Evolutionary conservation across 2,888 invertebrate genomes (phyloP).

Genomic region (Amaurobius ferox): DNA sequence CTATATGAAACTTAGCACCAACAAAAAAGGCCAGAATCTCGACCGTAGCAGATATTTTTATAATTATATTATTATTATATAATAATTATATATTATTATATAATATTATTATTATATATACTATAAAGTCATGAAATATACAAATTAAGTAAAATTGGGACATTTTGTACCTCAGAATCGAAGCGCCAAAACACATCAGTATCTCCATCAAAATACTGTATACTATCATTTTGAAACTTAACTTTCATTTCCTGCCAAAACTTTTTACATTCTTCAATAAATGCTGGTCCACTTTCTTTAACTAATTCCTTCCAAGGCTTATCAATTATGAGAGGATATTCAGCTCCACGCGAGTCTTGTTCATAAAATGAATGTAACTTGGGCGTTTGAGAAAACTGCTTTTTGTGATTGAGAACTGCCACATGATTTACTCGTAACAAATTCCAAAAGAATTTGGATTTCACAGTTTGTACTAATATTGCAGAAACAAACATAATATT

Average conservation of each 20-base stretch:
- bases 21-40: too few species aligned
- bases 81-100: too few species aligned
- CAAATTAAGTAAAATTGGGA: too few species aligned
- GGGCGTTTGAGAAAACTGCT: slow-evolving; percentile 16
- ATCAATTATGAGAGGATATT: neutral
- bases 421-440: too few species aligned
- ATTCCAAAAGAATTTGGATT: too few species aligned
- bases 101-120: too few species aligned
- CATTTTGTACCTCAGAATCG: slow-evolving; percentile 51
- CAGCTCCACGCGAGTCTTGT: slow-evolving; percentile 3
- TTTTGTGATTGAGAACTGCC: too few species aligned
- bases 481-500: too few species aligned
- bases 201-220: slow-evolving; percentile 51
- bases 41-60: too few species aligned
- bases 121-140: neutral
- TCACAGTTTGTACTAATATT: too few species aligned
- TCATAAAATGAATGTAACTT: slow-evolving; percentile 36
- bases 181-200: slow-evolving; percentile 66
- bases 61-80: too few species aligned
- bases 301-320: slow-evolving; percentile 81
- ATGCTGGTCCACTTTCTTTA: slow-evolving; percentile 80
- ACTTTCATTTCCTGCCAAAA: slow-evolving; percentile 85
- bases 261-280: slow-evolving; percentile 82
- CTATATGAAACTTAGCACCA: too few species aligned
- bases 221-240: slow-evolving; percentile 82